Base-by-base conservation (phyloP, 2,888 invertebrate genomes). In the Tenthredo scrophulariae region DNA sequence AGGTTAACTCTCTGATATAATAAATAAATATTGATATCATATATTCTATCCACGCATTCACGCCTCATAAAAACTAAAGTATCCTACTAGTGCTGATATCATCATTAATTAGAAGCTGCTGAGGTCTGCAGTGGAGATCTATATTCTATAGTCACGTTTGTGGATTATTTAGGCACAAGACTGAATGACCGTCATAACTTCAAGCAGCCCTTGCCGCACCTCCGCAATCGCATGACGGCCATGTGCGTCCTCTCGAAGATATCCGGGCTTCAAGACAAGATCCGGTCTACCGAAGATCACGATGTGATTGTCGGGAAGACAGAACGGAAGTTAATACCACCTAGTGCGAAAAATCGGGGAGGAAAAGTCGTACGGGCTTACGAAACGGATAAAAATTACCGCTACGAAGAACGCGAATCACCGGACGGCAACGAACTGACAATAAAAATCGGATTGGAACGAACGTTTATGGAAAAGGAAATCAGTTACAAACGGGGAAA, bases 131-230 rank as follows among this genome's bases (percentile, higher is more conserved):
- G 18, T 72, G 74, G 6, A 22, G 6, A 74, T 26, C 13, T 74
- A 67, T n/a, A 10, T 29, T 67, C 18, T 74, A 26, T 43, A 58
- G 33, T 18, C 22, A 33, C 67, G 40, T 65, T 2, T 70, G 33
- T 46, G n/a, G n/a, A 18, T 29, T 18, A 50, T 50, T 7, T 83
- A 91, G 92, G 91, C 65, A 90, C 87, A 10, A 85, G 86, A 74
- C 58, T 92, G 72, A 90, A 91, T 77, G 90, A 90, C 22, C 85
- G 84, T 5, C 88, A 88, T 18, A 89, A 88, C 80, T 92, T 91
- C 84, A 87, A 87, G 5, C 87, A 88, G 77, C 87, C 89, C 1
- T 84, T 86, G 9, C 88, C 89, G 0, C 90, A 89, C 46, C 84
- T 85, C 2, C 89, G 91, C 0, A 89, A 89, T 72, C 89, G 82